These are phyloP conservation scores for Onthophagus taurus DNA, from an alignment of 1,140 invertebrate genomes.

Conservation along the genomic window DNA sequence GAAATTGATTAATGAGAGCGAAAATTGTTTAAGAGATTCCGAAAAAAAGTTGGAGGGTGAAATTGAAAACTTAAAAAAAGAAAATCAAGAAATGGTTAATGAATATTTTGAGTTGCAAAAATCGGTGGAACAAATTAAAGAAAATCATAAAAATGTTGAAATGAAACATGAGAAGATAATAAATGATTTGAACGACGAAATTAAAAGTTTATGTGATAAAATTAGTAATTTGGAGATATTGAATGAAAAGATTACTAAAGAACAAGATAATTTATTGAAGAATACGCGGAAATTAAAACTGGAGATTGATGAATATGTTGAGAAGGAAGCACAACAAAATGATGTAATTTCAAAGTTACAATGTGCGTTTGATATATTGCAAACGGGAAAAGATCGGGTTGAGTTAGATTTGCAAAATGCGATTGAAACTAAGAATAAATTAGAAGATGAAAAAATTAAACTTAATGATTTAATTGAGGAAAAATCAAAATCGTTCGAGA, in stretches of 20 bases:
- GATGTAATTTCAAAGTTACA: conserved; percentile 9
- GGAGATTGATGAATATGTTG: neutral
- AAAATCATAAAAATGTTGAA: conserved; percentile 8
- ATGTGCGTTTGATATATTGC: conserved; percentile 17
- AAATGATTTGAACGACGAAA: conserved; percentile 9
- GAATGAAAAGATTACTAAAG: neutral
- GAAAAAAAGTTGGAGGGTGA: conserved; percentile 9
- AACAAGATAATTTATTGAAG: conserved; percentile 5
- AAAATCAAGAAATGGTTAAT: conserved; percentile 7
- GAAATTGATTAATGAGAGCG: conserved; percentile 12
- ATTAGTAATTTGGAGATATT: conserved; percentile 5
- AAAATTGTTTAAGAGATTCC: conserved; percentile 7
- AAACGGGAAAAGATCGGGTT: conserved; percentile 15
- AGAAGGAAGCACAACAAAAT: neutral
- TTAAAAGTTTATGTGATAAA: conserved; percentile 12
- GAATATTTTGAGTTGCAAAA: conserved; percentile 5
- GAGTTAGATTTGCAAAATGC: conserved; percentile 2
- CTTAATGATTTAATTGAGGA: neutral
- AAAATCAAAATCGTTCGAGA: neutral
- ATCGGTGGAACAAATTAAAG: neutral
- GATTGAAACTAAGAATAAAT: neutral
- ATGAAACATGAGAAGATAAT: conserved; percentile 8
- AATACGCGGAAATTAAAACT: conserved; percentile 3
- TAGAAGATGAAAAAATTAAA: neutral
- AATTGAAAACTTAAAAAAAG: conserved; percentile 3